These are phyloP conservation scores for Denticeps clupeoides DNA, from an alignment of 2,797 vertebrate species.

Conservation along the genomic window DNA sequence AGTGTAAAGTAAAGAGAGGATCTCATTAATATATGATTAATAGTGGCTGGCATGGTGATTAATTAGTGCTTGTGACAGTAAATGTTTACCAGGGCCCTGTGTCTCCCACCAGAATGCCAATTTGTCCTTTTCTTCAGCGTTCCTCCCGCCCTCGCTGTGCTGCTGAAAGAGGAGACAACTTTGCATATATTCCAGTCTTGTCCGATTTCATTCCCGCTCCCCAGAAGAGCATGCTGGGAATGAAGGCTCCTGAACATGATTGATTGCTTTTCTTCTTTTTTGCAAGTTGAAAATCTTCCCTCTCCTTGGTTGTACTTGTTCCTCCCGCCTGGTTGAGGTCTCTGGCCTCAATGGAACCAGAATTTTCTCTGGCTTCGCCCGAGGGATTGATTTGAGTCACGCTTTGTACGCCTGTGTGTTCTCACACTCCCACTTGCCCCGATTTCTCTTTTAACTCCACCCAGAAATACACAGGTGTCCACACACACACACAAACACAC, in stretches of 20 bases:
- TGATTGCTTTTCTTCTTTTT: constrained; percentile 81
- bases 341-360: constrained; percentile 58
- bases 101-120: constrained; percentile 50
- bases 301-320: constrained; percentile 40
- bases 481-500: too few relatives aligned
- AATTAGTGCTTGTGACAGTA: constrained; percentile 79
- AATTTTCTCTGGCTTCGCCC: constrained; percentile 67
- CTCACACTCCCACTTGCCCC: constrained; percentile 51
- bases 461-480: constrained; percentile 9
- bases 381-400: constrained; percentile 76
- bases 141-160: constrained; percentile 20
- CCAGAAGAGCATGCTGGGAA: constrained; percentile 58
- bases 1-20: constrained; percentile 58
- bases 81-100: constrained; percentile 54
- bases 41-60: constrained; percentile 64
- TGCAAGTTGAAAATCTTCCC: constrained; percentile 66
- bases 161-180: constrained; percentile 42
- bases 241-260: constrained; percentile 72
- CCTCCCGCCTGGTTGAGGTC: constrained; percentile 40
- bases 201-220: constrained; percentile 67
- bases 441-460: not conserved
- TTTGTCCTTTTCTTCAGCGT: constrained; percentile 46
- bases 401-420: constrained; percentile 76
- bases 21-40: constrained; percentile 85
- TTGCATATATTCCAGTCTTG: constrained; percentile 85